Evolutionary conservation across 2,113 vertebrate genomes (phyloP).

Genomic region (Herpetotheres cachinnans): DNA sequence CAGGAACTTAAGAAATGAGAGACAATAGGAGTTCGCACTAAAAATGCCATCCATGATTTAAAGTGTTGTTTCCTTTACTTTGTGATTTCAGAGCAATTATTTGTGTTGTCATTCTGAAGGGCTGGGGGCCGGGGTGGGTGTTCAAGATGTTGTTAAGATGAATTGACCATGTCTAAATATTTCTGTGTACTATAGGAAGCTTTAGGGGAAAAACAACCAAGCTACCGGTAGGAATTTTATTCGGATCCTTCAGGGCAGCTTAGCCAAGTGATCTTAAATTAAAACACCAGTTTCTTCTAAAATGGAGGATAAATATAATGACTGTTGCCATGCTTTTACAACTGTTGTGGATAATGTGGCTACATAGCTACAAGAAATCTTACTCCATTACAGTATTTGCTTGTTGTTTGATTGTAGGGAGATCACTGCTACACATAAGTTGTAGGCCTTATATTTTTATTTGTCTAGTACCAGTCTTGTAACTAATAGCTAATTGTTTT

Average conservation of each 20-base stretch:
- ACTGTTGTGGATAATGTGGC: not conserved
- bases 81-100: not conserved
- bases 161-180: not conserved
- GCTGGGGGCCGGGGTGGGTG: not conserved
- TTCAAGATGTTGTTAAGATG: not conserved
- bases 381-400: not conserved
- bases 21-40: not conserved
- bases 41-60: not conserved
- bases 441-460: not conserved
- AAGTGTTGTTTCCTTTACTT: not conserved
- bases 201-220: not conserved
- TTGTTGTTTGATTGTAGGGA: not conserved
- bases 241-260: not conserved
- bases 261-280: not conserved
- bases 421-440: not conserved
- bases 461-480: not conserved
- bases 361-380: not conserved
- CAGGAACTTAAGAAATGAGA: not conserved
- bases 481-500: not conserved
- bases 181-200: not conserved
- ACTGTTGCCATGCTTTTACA: not conserved
- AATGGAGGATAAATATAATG: not conserved
- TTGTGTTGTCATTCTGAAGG: not conserved
- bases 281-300: not conserved
- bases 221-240: not conserved